Base-by-base conservation (phyloP, 2,888 invertebrate genomes). In the Cataglyphis cursor region DNA sequence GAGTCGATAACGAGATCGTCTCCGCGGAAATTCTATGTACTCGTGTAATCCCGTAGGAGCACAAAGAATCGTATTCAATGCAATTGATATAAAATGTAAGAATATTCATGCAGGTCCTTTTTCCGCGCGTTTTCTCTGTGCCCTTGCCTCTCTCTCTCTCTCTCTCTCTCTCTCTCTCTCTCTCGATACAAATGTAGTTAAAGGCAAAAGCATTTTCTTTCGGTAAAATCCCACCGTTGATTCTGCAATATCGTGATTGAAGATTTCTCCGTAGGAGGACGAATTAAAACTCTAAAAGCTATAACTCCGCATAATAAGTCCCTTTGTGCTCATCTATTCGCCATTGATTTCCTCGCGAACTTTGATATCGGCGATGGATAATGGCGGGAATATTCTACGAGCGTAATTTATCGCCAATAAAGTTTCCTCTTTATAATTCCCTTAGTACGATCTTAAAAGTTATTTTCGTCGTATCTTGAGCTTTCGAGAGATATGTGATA, bases 1-100 rank as follows among this genome's bases (percentile, higher is more conserved):
- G 86, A 84, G 18, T 38, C 73, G 86, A 59, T 82, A 82, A 73
- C 86, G 85, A 82, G 84, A 73, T 75, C 44, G 21, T 83, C 73
- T 38, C 59, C 57, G 68, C 48, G 62, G 48, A 76, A 64, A 41
- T 35, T 64, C 64, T 64, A 38, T 41, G 62, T 62, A 70, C 62
- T 62, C 51, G 74, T 10, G 59, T 54, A 82, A 84, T 82, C 75
- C 28, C 35, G 35, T 61, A 70, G 62, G 51, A 38, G 54, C 21
- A 64, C 64, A 62, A 73, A 81, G 74, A 64, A 51, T 62, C 54
- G 51, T 54, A 64, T 41, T 51, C 54, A 41, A 21, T 24, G 62
- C 62, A 21, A n/a, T n/a, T 6, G 51, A n/a, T 51, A 48, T 35
- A 35, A 73, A 41, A 54, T 41, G 74, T 44, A 74, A 64, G 81